Evolutionary conservation across 2,113 vertebrate species (phyloP).

Genomic region (Bos indicus): DNA sequence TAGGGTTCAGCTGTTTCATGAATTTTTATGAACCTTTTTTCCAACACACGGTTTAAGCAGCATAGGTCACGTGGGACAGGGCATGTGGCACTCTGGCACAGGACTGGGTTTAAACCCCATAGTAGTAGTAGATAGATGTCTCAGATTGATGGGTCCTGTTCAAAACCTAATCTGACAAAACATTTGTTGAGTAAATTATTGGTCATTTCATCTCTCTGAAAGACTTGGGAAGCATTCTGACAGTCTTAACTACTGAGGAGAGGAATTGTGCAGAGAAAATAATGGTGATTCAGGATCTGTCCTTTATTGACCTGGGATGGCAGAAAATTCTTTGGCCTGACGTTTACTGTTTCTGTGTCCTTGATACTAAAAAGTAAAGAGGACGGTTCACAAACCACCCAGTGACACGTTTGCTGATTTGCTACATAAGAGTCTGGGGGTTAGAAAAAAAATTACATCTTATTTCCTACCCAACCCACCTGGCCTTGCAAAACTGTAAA

Average conservation of each 20-base stretch:
- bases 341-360: neutral
- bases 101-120: neutral
- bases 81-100: neutral
- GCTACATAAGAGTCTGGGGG: neutral
- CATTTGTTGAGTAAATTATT: neutral
- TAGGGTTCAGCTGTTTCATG: neutral
- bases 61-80: neutral
- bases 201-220: neutral
- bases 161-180: neutral
- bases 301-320: slow-evolving; percentile 3
- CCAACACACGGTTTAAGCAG: neutral
- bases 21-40: neutral
- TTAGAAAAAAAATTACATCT: neutral
- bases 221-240: neutral
- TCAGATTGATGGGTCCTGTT: neutral
- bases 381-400: neutral
- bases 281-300: neutral
- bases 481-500: neutral
- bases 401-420: neutral
- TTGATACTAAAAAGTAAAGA: neutral
- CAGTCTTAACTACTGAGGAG: neutral
- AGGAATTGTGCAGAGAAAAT: neutral
- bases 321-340: neutral
- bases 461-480: neutral
- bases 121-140: neutral